phyloP scores from a whole-genome alignment of 2,797 vertebrate genomes.

The Sebastes minor region DNA sequence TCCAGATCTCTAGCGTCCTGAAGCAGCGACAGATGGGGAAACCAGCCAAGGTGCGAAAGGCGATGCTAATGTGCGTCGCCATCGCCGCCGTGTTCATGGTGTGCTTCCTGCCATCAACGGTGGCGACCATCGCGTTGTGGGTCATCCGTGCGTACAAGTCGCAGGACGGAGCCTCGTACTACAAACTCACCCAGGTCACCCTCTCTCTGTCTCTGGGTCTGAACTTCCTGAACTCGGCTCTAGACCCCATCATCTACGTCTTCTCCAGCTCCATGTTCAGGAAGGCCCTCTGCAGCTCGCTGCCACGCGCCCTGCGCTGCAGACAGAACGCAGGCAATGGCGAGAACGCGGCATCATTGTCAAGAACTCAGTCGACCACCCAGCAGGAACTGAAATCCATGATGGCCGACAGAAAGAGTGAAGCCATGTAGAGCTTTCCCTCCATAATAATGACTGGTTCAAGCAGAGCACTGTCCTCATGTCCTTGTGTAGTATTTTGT shows the following conservation, averaged over 20 bases:
- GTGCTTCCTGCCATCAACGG: conserved; percentile 76
- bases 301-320: conserved; percentile 41
- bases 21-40: conserved; percentile 65
- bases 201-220: conserved; percentile 71
- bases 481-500: no score
- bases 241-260: conserved; percentile 76
- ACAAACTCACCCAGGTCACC: conserved; percentile 71
- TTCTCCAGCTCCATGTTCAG: conserved; percentile 80
- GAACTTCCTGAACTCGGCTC: conserved; percentile 80
- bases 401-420: neutral
- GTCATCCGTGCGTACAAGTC: neutral
- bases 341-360: neutral
- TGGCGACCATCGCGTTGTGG: conserved; percentile 73
- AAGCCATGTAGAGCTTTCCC: neutral
- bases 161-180: conserved; percentile 58
- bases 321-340: accelerated
- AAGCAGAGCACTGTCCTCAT: neutral
- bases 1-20: conserved; percentile 67
- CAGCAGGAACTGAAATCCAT: conserved; percentile 54
- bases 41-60: conserved; percentile 54
- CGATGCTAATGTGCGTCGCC: conserved; percentile 57
- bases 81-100: conserved; percentile 69
- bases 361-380: conserved; percentile 37
- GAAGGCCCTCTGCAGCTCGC: conserved; percentile 47
- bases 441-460: neutral